phyloP scores from a whole-genome alignment of 2,797 vertebrate genomes.

The Rhinella marina region DNA sequence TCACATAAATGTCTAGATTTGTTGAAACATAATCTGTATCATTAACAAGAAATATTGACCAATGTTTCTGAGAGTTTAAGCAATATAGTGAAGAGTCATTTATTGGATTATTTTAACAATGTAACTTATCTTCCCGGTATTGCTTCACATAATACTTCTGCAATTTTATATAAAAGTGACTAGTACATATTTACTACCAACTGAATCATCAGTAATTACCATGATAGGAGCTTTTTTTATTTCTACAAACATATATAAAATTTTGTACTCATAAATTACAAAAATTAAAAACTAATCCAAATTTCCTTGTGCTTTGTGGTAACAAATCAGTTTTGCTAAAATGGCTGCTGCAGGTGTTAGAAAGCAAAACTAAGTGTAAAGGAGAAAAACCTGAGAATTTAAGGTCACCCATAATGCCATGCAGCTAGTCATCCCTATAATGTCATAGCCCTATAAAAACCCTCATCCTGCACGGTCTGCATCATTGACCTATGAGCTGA shows the following conservation, averaged over 20 bases:
- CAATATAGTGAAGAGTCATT: background rate
- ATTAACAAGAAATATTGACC: conserved; percentile 19
- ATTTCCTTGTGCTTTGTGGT: too few relatives aligned
- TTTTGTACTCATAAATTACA: background rate
- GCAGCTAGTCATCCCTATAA: too few relatives aligned
- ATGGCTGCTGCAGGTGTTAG: too few relatives aligned
- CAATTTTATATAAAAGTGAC: background rate
- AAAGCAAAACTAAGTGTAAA: too few relatives aligned
- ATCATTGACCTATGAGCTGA: too few relatives aligned
- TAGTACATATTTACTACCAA: background rate
- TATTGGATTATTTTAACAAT: background rate
- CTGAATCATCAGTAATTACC: background rate
- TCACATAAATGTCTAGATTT: conserved; percentile 18
- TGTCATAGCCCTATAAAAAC: too few relatives aligned
- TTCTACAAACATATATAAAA: background rate
- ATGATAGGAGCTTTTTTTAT: background rate
- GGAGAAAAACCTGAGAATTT: too few relatives aligned
- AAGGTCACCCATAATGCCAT: too few relatives aligned
- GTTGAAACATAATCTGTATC: conserved; percentile 18
- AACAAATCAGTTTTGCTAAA: too few relatives aligned
- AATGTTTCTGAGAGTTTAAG: background rate
- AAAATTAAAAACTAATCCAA: too few relatives aligned
- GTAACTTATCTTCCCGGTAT: background rate
- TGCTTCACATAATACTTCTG: background rate
- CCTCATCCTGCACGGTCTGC: too few relatives aligned